These are phyloP conservation scores for Arbacia lixula DNA, from an alignment of 53 echinoderm and acorn worm species.

Conservation along the genomic window DNA sequence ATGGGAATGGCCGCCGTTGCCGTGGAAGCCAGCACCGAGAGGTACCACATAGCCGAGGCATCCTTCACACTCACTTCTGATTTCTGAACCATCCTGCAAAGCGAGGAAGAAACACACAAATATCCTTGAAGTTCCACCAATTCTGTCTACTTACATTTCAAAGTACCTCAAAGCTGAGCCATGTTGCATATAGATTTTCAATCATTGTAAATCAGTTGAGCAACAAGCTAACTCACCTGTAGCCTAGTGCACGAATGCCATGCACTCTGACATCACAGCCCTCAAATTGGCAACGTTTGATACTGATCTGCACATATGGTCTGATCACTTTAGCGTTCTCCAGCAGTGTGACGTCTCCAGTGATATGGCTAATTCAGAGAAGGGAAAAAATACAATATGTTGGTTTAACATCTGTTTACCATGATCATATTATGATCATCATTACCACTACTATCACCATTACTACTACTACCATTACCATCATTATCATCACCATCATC, in stretches of 20 bases:
- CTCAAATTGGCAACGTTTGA: slow-evolving; percentile 93
- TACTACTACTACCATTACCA: too few relatives aligned
- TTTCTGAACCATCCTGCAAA: slow-evolving; percentile 57
- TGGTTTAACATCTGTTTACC: too few relatives aligned
- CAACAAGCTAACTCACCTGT: slow-evolving; percentile 64
- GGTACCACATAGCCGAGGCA: slow-evolving; percentile 92
- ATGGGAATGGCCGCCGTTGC: slow-evolving; percentile 90
- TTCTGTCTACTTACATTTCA: too few relatives aligned
- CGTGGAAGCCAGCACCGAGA: slow-evolving; percentile 86
- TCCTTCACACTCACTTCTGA: slow-evolving; percentile 87
- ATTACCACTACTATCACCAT: too few relatives aligned
- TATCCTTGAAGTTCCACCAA: too few relatives aligned
- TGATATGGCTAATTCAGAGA: slow-evolving; percentile 64
- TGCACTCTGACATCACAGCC: slow-evolving; percentile 97
- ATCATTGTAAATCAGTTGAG: too few relatives aligned
- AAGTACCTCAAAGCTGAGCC: too few relatives aligned
- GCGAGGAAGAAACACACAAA: background rate
- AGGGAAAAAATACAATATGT: too few relatives aligned
- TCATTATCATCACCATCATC: too few relatives aligned
- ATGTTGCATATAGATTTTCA: too few relatives aligned
- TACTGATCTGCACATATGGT: slow-evolving; percentile 96
- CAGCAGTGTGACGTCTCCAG: slow-evolving; percentile 83
- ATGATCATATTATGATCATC: too few relatives aligned
- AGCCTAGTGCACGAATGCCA: slow-evolving; percentile 86
- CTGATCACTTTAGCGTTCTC: slow-evolving; percentile 84